These are phyloP conservation scores for Drosophila sechellia DNA, from an alignment of 1,140 invertebrate genomes.

Conservation along the genomic window DNA sequence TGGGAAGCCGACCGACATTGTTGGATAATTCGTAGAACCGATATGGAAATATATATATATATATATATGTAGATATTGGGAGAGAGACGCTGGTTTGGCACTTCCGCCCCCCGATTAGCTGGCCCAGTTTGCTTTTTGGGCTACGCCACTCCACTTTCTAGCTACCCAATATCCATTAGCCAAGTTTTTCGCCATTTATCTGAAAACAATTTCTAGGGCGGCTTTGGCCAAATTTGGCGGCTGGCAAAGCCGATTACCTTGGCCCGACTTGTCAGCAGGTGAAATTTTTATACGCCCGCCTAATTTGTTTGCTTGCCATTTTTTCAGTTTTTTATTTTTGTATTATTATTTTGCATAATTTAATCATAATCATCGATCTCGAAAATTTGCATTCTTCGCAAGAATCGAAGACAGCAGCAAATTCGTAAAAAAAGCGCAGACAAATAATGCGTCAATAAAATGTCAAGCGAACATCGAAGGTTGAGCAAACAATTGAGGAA, in stretches of 20 bases:
- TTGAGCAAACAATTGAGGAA: conserved; percentile 55
- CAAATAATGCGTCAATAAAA: conserved; percentile 61
- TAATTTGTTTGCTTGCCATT: conserved; percentile 52
- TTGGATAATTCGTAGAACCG: conserved; percentile 40
- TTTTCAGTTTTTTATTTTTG: conserved; percentile 10
- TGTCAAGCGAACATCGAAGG: conserved; percentile 68
- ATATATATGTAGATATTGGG: not conserved
- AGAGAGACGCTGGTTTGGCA: conserved; percentile 19
- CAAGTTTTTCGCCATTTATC: conserved; percentile 30
- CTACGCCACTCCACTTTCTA: conserved; percentile 55
- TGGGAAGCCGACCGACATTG: conserved; percentile 25
- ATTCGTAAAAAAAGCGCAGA: conserved; percentile 14
- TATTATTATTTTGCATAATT: conserved; percentile 61
- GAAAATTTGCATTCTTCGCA: conserved; percentile 64
- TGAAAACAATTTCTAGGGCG: conserved; percentile 64
- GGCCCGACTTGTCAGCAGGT: conserved; percentile 64
- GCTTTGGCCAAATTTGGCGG: conserved; percentile 52
- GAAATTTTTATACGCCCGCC: conserved; percentile 69
- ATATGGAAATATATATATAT: conserved; percentile 22
- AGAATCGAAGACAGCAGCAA: conserved; percentile 14
- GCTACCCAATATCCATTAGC: conserved; percentile 15
- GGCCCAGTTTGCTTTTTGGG: conserved; percentile 37
- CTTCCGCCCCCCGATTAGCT: conserved; percentile 60
- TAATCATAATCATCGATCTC: conserved; percentile 54
- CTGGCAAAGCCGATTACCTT: conserved; percentile 59